Percentiles rank a stretch among this genome's conserved stretches.
phyloP scores from a whole-genome alignment of 2,797 vertebrate genomes.

The Ceyx erithaca region DNA sequence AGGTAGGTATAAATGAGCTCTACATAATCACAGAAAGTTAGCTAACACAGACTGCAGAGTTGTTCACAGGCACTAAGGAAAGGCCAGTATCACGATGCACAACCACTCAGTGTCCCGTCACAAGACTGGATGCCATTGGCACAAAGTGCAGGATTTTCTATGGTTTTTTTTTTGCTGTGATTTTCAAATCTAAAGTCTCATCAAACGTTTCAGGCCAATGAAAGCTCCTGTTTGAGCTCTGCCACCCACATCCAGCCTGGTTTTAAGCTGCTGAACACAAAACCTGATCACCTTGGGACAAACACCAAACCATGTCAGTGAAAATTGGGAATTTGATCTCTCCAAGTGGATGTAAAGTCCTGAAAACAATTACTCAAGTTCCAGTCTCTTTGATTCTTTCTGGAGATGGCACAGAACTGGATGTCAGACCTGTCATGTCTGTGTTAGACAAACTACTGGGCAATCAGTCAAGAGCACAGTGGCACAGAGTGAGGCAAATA shows the following conservation, averaged over 20 bases:
- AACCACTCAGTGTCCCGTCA: not conserved
- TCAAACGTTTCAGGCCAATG: not conserved
- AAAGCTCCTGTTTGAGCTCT: not conserved
- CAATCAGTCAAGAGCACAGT: not conserved
- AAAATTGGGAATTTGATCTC: fast-evolving
- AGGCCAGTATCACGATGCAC: not conserved
- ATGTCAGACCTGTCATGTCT: not conserved
- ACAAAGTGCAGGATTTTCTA: not conserved
- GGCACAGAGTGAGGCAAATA: not conserved
- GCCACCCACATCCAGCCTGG: not conserved
- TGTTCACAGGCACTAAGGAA: not conserved
- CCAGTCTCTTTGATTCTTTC: not conserved
- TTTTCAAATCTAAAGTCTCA: not conserved
- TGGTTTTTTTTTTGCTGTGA: not conserved
- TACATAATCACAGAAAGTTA: not conserved
- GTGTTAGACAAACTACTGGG: not conserved
- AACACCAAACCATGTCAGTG: not conserved
- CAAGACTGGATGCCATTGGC: fast-evolving
- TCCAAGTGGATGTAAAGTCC: not conserved
- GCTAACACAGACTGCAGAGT: not conserved
- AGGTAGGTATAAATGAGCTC: not conserved
- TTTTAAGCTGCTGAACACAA: not conserved
- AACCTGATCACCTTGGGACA: not conserved
- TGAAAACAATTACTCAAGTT: not conserved
- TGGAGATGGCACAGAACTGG: not conserved